These are phyloP conservation scores for Oreochromis niloticus DNA, from an alignment of 2,113 vertebrate species.

Conservation along the genomic window DNA sequence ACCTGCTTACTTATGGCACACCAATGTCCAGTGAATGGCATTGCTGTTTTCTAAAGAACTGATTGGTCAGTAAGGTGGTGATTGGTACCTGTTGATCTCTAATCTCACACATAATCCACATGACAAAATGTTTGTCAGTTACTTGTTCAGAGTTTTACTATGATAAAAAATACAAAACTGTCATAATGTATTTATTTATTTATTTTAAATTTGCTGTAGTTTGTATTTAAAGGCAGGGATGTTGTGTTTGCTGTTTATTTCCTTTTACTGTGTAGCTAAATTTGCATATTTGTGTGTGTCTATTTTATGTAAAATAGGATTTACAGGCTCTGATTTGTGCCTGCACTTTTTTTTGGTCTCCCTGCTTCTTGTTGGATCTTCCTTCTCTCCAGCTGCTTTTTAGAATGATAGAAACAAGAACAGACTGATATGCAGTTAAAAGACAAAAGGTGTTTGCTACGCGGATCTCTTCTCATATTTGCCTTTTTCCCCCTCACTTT, in stretches of 20 bases:
- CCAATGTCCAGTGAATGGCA: not conserved
- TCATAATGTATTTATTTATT: not conserved
- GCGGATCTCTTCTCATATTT: not conserved
- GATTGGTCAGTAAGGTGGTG: not conserved
- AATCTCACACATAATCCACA: not conserved
- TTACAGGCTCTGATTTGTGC: not conserved
- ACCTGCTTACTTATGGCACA: not conserved
- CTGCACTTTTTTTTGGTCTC: not conserved
- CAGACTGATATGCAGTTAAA: not conserved
- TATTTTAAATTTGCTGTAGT: not conserved
- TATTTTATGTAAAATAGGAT: not conserved
- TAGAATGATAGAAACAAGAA: not conserved
- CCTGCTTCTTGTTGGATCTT: not conserved
- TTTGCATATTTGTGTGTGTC: not conserved
- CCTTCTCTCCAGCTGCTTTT: not conserved
- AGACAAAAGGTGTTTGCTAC: not conserved
- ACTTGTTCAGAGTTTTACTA: not conserved
- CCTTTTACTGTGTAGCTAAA: not conserved
- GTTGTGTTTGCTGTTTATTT: not conserved
- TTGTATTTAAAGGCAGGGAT: not conserved
- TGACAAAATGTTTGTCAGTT: not conserved
- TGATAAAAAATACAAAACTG: not conserved
- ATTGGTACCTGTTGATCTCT: not conserved
- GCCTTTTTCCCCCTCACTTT: not conserved
- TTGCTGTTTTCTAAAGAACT: not conserved